Evolutionary conservation across 2,797 vertebrate species (phyloP), one percentile per base, ranked within the genome.

Genomic region (Columba guinea): DNA sequence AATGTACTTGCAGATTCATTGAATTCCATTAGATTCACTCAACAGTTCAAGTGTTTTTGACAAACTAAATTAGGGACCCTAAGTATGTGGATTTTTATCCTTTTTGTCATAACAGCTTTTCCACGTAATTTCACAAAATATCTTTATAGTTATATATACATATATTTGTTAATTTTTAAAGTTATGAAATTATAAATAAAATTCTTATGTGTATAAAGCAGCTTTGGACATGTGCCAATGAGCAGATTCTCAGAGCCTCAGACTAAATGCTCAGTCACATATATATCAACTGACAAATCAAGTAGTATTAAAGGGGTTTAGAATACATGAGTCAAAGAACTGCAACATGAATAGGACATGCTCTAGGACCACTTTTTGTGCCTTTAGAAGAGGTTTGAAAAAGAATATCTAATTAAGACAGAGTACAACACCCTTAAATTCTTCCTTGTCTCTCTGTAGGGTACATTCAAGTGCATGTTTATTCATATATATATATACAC

Each of bases 1-100:
- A 93, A 62, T 62, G 30, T 95, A 76, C 58, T 96, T 96, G 92
- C 53, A 94, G 85, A 96, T 97, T 93, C 84, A 91, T 34, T 96
- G 67, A 96, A 94, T 75, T 96, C 95, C 80, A 96, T 95, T 97
- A 93, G 58, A 88, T 90, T 84, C 56, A 94, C 73, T 96, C 91
- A 93, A 92, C 22, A 87, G 30, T 74, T 93, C 76, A 84, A 90
- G 49, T 88, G 89, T 32, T 96, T 97, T 91, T 96, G 90, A 97
- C 88, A 96, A 95, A 96, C 84, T 94, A 96, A 96, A 93, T 92
- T 96, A 96, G 48, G 76, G 84, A 89, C 35, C 56, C 24, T 95
- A 93, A 95, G 10, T 83, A 34, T 17, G 12, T 77, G 76, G 73
- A 93, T 79, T 96, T 95, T 96, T 83, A 85, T 94, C 17, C 44